These are phyloP conservation scores for Teleogryllus oceanicus DNA, from an alignment of 2,888 invertebrate genomes.

Conservation along the genomic window DNA sequence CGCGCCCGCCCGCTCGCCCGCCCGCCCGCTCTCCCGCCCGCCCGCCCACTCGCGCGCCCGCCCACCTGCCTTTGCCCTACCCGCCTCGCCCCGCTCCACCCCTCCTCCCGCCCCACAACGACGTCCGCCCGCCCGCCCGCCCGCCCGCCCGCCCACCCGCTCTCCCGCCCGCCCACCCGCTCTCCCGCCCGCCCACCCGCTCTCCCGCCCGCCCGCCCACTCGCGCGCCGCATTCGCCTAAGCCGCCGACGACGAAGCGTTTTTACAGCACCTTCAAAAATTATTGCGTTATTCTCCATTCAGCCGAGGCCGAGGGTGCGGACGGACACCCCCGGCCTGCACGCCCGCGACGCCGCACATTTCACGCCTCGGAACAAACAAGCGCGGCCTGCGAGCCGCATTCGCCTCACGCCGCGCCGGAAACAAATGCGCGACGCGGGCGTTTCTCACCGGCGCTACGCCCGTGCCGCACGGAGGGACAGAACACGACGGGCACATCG, in stretches of 20 bases:
- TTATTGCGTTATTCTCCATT: not conserved
- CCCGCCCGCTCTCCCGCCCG: too few relatives aligned
- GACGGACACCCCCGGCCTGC: not conserved
- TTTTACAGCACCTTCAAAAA: slow-evolving; percentile 3
- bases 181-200: too few relatives aligned
- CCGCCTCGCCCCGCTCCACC: too few relatives aligned
- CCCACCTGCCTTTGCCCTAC: too few relatives aligned
- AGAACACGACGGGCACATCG: too few relatives aligned
- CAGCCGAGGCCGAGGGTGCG: not conserved
- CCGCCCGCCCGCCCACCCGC: too few relatives aligned
- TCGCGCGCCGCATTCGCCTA: too few relatives aligned
- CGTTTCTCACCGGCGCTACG: not conserved
- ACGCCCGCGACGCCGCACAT: not conserved
- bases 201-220: too few relatives aligned
- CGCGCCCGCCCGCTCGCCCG: not conserved
- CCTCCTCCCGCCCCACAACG: too few relatives aligned
- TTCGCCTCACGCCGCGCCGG: not conserved
- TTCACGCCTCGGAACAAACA: not conserved
- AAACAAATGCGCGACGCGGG: not conserved
- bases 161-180: too few relatives aligned
- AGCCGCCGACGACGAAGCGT: not conserved
- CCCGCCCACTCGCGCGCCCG: too few relatives aligned
- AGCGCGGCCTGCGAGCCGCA: not conserved
- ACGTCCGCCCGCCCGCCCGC: not conserved
- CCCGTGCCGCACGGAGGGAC: too few relatives aligned